phyloP scores from a whole-genome alignment of 2,888 invertebrate species.

The Caenorhabditis sinica region DNA sequence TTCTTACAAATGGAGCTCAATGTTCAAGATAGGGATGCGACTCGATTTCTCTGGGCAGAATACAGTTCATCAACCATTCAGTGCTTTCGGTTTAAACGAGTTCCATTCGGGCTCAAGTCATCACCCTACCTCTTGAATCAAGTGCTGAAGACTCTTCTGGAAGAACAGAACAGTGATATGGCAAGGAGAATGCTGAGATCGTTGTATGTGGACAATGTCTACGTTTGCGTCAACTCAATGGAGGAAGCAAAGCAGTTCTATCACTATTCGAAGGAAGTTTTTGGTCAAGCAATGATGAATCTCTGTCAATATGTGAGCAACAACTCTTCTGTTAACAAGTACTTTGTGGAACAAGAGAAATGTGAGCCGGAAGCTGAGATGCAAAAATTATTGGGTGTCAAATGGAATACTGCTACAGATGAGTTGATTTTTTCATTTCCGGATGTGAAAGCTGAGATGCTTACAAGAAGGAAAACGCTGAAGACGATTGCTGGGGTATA shows the following conservation, averaged over 20 bases:
- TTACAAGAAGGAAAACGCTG: constrained; percentile 9
- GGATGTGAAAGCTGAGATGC: not conserved
- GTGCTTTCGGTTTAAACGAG: constrained; percentile 59
- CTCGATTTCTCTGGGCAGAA: constrained; percentile 68
- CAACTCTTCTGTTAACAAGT: not conserved
- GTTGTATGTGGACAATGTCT: constrained; percentile 24
- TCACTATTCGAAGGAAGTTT: not conserved
- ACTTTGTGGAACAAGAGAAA: not conserved
- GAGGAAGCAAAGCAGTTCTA: constrained; percentile 16
- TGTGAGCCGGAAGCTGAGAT: not conserved
- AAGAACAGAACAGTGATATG: not conserved
- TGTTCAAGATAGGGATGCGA: constrained; percentile 62
- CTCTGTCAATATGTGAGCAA: constrained; percentile 29
- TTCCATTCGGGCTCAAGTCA: constrained; percentile 68
- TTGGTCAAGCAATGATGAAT: constrained; percentile 22
- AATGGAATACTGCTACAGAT: constrained; percentile 25
- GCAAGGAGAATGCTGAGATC: not conserved
- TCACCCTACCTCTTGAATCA: constrained; percentile 63
- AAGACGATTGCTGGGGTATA: constrained; percentile 25
- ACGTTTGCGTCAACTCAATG: not conserved
- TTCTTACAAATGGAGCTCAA: constrained; percentile 59
- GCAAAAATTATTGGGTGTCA: constrained; percentile 33
- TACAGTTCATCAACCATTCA: not conserved
- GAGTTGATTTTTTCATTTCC: not conserved
- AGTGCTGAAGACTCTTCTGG: constrained; percentile 38